Evolutionary conservation across 2,797 vertebrate genomes (phyloP).

Genomic region (Paratrypauchen microcephalus): DNA sequence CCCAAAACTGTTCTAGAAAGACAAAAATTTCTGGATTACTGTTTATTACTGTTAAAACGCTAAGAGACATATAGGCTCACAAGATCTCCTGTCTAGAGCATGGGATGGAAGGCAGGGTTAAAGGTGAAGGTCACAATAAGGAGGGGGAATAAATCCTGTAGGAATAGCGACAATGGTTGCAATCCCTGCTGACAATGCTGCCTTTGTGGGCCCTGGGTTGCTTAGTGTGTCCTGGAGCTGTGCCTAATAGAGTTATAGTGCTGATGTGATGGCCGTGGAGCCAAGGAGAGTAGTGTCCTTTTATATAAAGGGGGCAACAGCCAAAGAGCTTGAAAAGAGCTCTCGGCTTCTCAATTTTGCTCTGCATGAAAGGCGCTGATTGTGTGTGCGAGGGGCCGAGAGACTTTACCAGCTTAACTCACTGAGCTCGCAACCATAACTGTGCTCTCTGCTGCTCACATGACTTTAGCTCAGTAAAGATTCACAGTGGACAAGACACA

Average conservation of each 20-base stretch:
- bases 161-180: conserved; percentile 66
- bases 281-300: conserved; percentile 64
- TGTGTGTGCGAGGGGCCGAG: conserved; percentile 39
- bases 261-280: conserved; percentile 67
- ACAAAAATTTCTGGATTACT: conserved; percentile 63
- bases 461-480: conserved; percentile 39
- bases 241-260: conserved; percentile 80
- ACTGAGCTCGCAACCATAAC: conserved; percentile 43
- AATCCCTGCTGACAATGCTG: conserved; percentile 73
- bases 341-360: conserved; percentile 62
- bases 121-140: conserved; percentile 75
- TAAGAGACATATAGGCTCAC: conserved; percentile 54
- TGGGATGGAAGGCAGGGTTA: conserved; percentile 67
- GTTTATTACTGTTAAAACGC: conserved; percentile 50
- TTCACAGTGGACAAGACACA: conserved; percentile 37
- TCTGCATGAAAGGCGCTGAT: conserved; percentile 63
- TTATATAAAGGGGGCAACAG: conserved; percentile 55
- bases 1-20: conserved; percentile 40
- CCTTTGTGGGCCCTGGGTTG: conserved; percentile 69
- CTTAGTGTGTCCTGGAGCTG: conserved; percentile 75
- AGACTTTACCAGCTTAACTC: conserved; percentile 50
- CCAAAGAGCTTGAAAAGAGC: conserved; percentile 61
- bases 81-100: conserved; percentile 51
- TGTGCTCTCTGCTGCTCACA: conserved; percentile 40
- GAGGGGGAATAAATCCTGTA: conserved; percentile 76